Evolutionary conservation across 2,888 invertebrate genomes (phyloP).

Genomic region (Heliconius sara): DNA sequence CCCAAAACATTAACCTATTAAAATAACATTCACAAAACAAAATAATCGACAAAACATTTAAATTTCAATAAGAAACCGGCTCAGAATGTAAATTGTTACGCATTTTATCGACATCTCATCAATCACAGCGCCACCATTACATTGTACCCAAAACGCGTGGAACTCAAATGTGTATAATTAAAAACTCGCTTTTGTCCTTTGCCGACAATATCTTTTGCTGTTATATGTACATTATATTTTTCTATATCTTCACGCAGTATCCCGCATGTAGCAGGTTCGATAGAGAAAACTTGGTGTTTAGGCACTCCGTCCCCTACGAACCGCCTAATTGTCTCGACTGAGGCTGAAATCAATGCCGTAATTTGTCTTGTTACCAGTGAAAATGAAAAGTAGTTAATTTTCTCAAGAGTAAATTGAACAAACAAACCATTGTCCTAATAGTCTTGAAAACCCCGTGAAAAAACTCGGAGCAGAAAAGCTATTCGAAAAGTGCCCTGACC

Average conservation of each 20-base stretch:
- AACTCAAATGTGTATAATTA: constrained; percentile 38
- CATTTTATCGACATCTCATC: constrained; percentile 36
- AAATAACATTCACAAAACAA: not conserved
- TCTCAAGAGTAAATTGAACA: too few relatives aligned
- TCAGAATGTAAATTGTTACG: constrained; percentile 17
- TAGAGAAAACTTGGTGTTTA: not conserved
- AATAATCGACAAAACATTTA: not conserved
- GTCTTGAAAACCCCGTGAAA: too few relatives aligned
- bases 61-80: not conserved
- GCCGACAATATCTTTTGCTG: not conserved
- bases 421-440: too few relatives aligned
- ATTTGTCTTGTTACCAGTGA: too few relatives aligned
- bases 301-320: too few relatives aligned
- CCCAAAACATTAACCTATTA: too few relatives aligned
- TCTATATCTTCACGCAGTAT: not conserved
- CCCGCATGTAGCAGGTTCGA: not conserved
- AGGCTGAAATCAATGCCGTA: too few relatives aligned
- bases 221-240: not conserved
- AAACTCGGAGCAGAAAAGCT: too few relatives aligned
- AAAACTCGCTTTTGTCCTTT: constrained; percentile 34
- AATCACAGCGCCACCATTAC: constrained; percentile 35
- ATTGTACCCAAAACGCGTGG: constrained; percentile 18
- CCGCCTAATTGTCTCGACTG: too few relatives aligned
- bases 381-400: too few relatives aligned
- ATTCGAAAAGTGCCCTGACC: too few relatives aligned